Base-by-base conservation (phyloP, 2,888 invertebrate species). In the Eulithis testata region DNA sequence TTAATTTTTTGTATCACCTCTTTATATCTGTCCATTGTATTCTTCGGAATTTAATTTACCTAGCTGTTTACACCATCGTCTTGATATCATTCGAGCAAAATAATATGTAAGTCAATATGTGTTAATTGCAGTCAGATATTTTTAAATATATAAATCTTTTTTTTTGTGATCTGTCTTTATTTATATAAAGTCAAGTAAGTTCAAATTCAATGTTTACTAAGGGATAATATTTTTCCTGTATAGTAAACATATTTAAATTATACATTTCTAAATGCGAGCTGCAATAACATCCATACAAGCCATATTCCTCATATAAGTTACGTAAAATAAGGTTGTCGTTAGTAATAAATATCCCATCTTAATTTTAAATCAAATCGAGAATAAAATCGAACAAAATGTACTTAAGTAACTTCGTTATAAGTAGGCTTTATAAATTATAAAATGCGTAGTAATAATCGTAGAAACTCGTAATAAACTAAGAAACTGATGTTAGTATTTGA, bases 391-490 rank as follows among this genome's bases (percentile, higher is more conserved):
- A 91, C 90, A 91, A 90, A 90, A 90, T 90, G 93, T 93, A 93
- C 93, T 92, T 93, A 93, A 92, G 90, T 90, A 90, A 91, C 83
- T 82, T 91, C 84, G 88, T 85, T 87, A 83, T 91, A 91, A 89
- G 90, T 92, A 92, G 89, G 92, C 92, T 93, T 93, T 91, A 91
- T 91, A 92, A 91, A 91, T 91, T 89, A 88, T 90, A 89, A 82
- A 83, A 90, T 86, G 89, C 91, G 85, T 93, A 91, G 90, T 84
- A 86, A 82, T 81, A 90, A 89, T 88, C 80, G 89, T 91, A 90
- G 90, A 84, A 78, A 86, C 82, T 84, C 84, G 82, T 86, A 85
- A 85, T 89, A 85, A 86, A 85, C 73, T 87, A 88, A 88, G 86
- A 84, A 88, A 84, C 88, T 79, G 86, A 85, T 79, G 78, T 85